Evolutionary conservation across 2,113 vertebrate species (phyloP).

Genomic region (Corynorhinus townsendii): DNA sequence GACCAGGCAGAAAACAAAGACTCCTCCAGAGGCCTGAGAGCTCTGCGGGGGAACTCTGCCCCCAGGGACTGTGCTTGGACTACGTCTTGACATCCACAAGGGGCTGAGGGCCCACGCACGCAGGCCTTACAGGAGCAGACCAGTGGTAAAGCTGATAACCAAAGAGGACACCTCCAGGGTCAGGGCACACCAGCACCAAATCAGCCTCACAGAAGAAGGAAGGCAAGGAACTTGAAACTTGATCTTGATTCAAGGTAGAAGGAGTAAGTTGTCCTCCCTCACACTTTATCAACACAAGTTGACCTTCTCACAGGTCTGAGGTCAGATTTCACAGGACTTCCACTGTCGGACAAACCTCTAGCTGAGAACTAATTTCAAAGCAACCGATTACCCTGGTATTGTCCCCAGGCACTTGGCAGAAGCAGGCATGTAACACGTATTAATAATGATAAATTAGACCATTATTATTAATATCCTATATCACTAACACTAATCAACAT

Average conservation of each 20-base stretch:
- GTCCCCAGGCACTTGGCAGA: not conserved
- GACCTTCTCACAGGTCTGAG: not conserved
- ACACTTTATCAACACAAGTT: not conserved
- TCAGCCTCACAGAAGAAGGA: not conserved
- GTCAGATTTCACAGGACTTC: not conserved
- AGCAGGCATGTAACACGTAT: not conserved
- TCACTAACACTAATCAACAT: not conserved
- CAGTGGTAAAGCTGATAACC: not conserved
- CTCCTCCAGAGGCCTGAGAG: not conserved
- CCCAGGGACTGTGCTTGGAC: not conserved
- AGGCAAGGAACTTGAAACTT: fast-evolving
- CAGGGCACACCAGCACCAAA: not conserved
- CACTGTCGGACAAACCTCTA: not conserved
- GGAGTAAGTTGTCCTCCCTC: not conserved
- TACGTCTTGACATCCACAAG: fast-evolving
- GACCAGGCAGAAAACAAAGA: not conserved
- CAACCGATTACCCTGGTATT: not conserved
- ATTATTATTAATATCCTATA: not conserved
- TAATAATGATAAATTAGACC: not conserved
- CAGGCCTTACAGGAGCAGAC: not conserved
- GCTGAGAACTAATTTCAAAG: not conserved
- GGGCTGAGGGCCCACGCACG: too few species aligned
- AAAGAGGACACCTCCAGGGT: not conserved
- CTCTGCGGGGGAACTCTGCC: not conserved
- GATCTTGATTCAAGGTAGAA: not conserved